phyloP scores from a whole-genome alignment of 2,797 vertebrate genomes.

The Muscicapa comitata region DNA sequence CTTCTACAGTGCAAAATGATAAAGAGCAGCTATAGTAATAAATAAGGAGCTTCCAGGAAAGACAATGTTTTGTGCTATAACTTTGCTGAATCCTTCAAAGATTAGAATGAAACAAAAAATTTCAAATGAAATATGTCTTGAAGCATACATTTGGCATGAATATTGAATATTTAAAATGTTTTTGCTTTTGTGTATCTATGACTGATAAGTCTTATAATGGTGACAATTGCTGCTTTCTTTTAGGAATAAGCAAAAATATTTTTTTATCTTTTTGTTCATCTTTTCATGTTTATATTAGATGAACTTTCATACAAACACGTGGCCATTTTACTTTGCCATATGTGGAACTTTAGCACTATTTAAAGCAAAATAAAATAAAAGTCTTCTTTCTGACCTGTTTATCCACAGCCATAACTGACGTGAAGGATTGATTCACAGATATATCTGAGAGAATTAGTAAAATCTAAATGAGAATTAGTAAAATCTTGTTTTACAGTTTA shows the following conservation, averaged over 20 bases:
- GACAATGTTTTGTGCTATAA: background rate
- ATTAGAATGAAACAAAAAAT: constrained; percentile 13
- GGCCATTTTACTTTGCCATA: background rate
- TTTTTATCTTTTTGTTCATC: background rate
- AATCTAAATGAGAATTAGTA: background rate
- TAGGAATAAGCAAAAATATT: background rate
- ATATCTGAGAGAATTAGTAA: background rate
- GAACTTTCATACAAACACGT: background rate
- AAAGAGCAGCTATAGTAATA: constrained; percentile 37
- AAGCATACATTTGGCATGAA: background rate
- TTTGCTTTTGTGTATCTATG: constrained; percentile 22
- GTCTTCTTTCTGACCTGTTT: background rate
- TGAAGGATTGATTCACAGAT: background rate
- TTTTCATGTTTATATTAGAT: background rate
- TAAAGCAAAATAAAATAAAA: background rate
- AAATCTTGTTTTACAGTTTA: background rate
- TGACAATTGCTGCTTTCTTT: constrained; percentile 37
- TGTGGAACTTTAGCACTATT: background rate
- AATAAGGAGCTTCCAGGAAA: constrained; percentile 12
- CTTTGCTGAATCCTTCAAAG: constrained; percentile 22
- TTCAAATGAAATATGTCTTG: constrained; percentile 9
- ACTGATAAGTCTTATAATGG: constrained; percentile 52
- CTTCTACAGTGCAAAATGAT: constrained; percentile 49
- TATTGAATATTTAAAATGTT: constrained; percentile 53
- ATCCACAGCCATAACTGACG: background rate